A percentile compares a stretch with the other conserved stretches of the same genome.
phyloP scores from a whole-genome alignment of 2,797 vertebrate species.

The Artibeus jamaicensis region DNA sequence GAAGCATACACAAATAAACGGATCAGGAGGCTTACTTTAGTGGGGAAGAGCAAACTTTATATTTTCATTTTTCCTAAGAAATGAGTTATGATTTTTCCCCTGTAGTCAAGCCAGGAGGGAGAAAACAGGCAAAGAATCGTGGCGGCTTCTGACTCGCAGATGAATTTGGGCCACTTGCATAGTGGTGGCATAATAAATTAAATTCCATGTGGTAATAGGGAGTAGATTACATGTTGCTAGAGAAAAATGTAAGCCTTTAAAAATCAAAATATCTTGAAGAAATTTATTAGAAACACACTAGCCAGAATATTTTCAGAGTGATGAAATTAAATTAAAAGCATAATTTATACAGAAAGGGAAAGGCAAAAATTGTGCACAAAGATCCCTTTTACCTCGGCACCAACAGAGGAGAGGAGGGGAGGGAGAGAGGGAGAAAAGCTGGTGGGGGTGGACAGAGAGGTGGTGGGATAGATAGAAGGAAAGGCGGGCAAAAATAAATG shows the following conservation, averaged over 20 bases:
- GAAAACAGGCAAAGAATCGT: background rate
- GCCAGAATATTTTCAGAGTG: background rate
- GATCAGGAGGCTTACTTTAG: background rate
- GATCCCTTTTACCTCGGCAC: background rate
- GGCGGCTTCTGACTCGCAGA: background rate
- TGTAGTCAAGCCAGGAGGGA: background rate
- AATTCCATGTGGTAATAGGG: background rate
- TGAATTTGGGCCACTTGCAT: background rate
- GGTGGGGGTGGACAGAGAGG: accelerated
- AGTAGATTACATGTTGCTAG: background rate
- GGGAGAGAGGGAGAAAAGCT: background rate
- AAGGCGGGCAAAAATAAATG: background rate
- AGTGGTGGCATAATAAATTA: background rate
- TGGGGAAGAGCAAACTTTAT: background rate
- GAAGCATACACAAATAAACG: background rate
- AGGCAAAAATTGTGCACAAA: background rate
- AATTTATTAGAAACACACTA: background rate
- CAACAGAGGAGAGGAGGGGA: background rate
- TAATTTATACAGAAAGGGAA: background rate
- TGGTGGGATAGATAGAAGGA: background rate
- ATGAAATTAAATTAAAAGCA: conserved; percentile 20
- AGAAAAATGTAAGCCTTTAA: background rate
- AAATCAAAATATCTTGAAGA: background rate
- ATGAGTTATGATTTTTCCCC: background rate
- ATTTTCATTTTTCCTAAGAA: background rate